Base-by-base conservation (phyloP, 2,797 vertebrate genomes). In the Acomys russatus region DNA sequence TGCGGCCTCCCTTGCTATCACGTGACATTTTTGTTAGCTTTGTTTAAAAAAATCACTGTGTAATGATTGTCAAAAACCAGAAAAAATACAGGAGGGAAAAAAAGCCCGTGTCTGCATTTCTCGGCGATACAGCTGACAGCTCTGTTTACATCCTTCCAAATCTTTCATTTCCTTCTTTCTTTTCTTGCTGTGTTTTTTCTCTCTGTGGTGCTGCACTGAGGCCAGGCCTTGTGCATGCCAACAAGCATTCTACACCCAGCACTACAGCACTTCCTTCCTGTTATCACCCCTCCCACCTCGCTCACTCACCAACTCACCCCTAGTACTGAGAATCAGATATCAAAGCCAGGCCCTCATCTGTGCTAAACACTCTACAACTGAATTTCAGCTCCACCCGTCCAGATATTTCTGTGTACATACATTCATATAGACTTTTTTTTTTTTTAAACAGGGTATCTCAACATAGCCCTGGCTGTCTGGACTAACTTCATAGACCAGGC, bases 31-130 rank as follows among this genome's bases (percentile, higher is more conserved):
- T 94, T 80, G n/a, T 78, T 95, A 64, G 30, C 54, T 73, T 94
- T 94, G 59, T 64, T 74, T 33, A 92, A 38, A 92, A 79, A 96
- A 96, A 76, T 38, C 54, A 96, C 49, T 89, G 56, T 18, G 63
- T 95, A 90, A 78, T 94, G 59, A 92, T 79, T 76, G 64, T 28
- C 6, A 80, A 92, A 91, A 94, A 73, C 35, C 85, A 84, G 49
- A 94, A 96, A 51, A 96, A 54, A 78, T n/a, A 56, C 10, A 74
- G 9, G 18, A 71, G 92, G 4, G 10, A 85, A 63, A 76, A 59
- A 70, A 49, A 79, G 61, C 14, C 35, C 87, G 59, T 54, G 51
- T n/a, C 23, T 30, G 3, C 49, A 10, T 90, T 38, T 92, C 54
- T 97, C 68, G 92, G 63, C 78, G 44, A 89, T 79, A 92, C 30